Base-by-base conservation (phyloP, 2,113 vertebrate species). In the Heloderma charlesbogerti region DNA sequence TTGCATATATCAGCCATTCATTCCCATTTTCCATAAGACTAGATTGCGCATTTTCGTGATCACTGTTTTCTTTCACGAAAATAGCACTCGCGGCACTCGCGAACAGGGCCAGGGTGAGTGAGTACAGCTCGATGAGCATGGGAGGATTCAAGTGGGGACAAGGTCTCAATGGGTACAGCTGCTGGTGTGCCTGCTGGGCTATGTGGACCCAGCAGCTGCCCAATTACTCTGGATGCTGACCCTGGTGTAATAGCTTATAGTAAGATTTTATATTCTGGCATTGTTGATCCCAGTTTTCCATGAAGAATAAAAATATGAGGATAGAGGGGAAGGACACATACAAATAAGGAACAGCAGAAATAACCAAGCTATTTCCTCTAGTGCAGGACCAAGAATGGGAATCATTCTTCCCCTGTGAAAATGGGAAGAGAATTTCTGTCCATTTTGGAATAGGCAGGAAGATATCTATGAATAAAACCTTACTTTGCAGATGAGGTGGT, bases 241-340 rank as follows among this genome's bases (percentile, higher is more conserved):
- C 6, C 43, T 27, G 43, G 15, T 60, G 16, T 13, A 40, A 5
- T 16, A 43, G 29, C 34, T 16, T 78, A 34, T 43, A 78, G 27
- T 1, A 89, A 77, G 0, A 77, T 66, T 25, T 45, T 77, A 48
- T 84, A 48, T 27, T 66, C 3, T 13, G 60, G 71, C 34, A 78
- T 0, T 85, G 57, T 69, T 90, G 5, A 66, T 67, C 27, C 57
- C 3, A 78, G 22, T 48, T 34, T 18, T 43, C 18, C 34, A 15
- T n/a, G 37, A 45, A 66, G 7, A 16, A 45, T 25, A 22, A 20
- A 77, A 77, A 69, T 31, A 51, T 51, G n/a, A n/a, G n/a, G n/a
- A n/a, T n/a, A n/a, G n/a, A n/a, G n/a, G 25, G 37, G 31, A 6
- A n/a, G 2, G 1, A 84, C 86, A 84, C 0, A 0, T 34, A 5